Conservation (phyloP, 1,140 invertebrate genomes). For the Triops cancriformis region DNA sequence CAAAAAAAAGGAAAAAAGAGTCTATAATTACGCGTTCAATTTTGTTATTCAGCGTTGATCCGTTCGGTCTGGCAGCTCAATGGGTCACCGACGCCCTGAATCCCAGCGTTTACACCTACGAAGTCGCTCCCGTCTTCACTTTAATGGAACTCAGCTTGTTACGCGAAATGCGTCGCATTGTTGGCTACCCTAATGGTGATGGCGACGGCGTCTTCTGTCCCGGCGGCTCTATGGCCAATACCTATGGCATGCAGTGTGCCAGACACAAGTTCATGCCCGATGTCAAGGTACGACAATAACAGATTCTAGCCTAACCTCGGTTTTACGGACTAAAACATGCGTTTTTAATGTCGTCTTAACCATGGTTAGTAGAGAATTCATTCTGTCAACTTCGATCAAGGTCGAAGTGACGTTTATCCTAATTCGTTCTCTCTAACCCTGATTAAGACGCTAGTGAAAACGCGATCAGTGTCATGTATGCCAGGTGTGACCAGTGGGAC, state of each 20-base stretch:
- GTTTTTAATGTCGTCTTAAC: not conserved
- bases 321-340: not conserved
- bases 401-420: no score
- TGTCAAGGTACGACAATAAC: slow-evolving; percentile 53
- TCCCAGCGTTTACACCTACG: slow-evolving; percentile 80
- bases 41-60: slow-evolving; percentile 55
- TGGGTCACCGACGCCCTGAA: slow-evolving; percentile 79
- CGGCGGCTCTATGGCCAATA: slow-evolving; percentile 89
- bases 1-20: not conserved
- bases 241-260: slow-evolving; percentile 87
- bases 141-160: slow-evolving; percentile 72
- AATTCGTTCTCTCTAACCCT: no score
- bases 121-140: slow-evolving; percentile 81
- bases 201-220: slow-evolving; percentile 87
- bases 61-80: slow-evolving; percentile 71
- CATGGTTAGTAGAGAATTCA: no score
- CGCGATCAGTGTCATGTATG: no score
- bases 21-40: not conserved
- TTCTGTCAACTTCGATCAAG: no score
- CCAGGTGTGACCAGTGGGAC: no score
- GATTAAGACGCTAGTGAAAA: no score
- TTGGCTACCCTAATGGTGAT: slow-evolving; percentile 68
- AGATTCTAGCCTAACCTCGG: not conserved
- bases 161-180: slow-evolving; percentile 68
- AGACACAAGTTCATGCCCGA: slow-evolving; percentile 65